Evolutionary conservation across 2,888 invertebrate genomes (phyloP), one percentile per base, ranked within the genome.

Genomic region (Acleris emargana): DNA sequence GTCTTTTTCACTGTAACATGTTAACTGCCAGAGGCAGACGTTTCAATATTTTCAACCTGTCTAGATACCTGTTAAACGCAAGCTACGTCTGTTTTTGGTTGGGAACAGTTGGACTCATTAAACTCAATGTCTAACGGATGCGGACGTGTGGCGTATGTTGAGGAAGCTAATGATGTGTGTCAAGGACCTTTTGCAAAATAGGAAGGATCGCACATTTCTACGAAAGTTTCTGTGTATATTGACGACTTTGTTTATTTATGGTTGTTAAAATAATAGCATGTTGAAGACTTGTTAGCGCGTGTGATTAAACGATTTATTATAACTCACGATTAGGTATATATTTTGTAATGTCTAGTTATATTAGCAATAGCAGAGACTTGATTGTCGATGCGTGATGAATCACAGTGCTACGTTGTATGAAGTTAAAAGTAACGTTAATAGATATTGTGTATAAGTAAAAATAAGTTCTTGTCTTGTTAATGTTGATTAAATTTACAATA

Each of bases 341-440:
- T 38, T 38, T 13, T 38, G 38, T 38, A 13, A 38, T 38, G 11
- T 1, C 13, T 18, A 25, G 50, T 54, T 47, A 50, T 55, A 43
- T 28, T 52, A 25, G 38, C 16, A 18, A 57, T 20, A 17, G 28
- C 11, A 52, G 16, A 7, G 25, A 18, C n/a, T 28, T 20, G 28
- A 42, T 51, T 51, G 43, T 60, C 51, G 60, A 55, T 28, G 55
- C 64, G 60, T 51, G 64, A 55, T 55, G 54, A 50, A 59, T 20
- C 25, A 42, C 58, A 43, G 51, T 42, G 32, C 6, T 54, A 42
- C 7, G 42, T 47, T 53, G 49, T 28, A 43, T 54, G 53, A 17
- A 54, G 58, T 11, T 13, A 45, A 45, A 45, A 17, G 13, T 38
- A 38, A 38, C 11, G 11, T 38, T 9, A 38, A 38, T 38, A 38